Evolutionary conservation across 2,113 vertebrate species (phyloP), one percentile per base, ranked within the genome.

Genomic region (Psephotus haematonotus): DNA sequence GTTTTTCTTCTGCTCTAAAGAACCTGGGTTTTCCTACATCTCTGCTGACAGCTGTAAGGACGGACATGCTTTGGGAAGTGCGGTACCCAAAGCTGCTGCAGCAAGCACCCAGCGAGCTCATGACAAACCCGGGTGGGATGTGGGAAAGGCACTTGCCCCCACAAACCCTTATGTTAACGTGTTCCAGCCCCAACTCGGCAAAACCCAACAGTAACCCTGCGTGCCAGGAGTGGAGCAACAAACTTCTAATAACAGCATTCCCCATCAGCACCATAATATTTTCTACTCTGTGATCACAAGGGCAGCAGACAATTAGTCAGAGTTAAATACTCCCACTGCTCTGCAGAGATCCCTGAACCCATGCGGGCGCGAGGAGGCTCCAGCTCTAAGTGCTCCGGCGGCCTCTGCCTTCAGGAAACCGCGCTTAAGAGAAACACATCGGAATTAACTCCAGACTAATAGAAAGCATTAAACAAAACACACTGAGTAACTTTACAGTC

Each of bases 11-110:
- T 47, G 19, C 39, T 68, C 14, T 11, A 4, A n/a, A 46, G 16
- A 29, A 18, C 10, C 7, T 1, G 29, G 12, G 18, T 5, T 20
- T 69, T 16, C 88, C 28, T 19, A 13, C 12, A 3, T 6, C 33
- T 2, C 69, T 44, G 27, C 7, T 29, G 22, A 1, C 16, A 55
- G 44, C 65, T 50, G 12, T 20, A 27, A 71, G 52, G 25, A 68
- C 1, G 8, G 62, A 14, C 20, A 37, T 1, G 5, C 49, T n/a
- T 10, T 47, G 41, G n/a, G 2, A 63, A 2, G 3, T 10, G 2
- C 0, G 0, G 24, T 4, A 7, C 19, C 71, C 17, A 7, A 0
- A 0, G 37, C 31, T 13, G 37, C 43, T 1, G 37, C 46, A 0
- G 1, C 23, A 14, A 39, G 67, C 16, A 19, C 5, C 24, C 63